These are phyloP conservation scores for Plebejus anna DNA, from an alignment of 2,888 invertebrate genomes.

Conservation along the genomic window DNA sequence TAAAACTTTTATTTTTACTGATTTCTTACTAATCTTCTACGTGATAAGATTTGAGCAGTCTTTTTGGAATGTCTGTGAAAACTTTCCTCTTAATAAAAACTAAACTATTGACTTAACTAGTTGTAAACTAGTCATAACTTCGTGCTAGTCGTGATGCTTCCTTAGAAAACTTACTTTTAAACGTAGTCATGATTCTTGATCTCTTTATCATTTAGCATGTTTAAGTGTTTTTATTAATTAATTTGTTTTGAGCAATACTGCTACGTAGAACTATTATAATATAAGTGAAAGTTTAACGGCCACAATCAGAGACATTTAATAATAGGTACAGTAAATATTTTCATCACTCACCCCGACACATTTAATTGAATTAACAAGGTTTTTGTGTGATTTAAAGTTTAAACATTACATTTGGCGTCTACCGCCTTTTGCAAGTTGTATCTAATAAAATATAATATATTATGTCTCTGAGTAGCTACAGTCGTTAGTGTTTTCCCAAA, in stretches of 20 bases:
- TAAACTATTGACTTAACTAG: conserved; percentile 7
- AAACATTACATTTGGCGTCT: too few relatives aligned
- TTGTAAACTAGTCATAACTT: conserved; percentile 6
- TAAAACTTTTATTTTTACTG: background rate
- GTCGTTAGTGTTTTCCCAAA: background rate
- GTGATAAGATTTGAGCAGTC: background rate
- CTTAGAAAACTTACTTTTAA: background rate
- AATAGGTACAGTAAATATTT: too few relatives aligned
- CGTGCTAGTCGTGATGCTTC: conserved; percentile 8
- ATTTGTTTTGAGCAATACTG: too few relatives aligned
- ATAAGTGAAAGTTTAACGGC: too few relatives aligned
- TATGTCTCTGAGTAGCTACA: too few relatives aligned
- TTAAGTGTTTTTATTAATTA: background rate
- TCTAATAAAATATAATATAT: too few relatives aligned
- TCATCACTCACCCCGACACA: too few relatives aligned
- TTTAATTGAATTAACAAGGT: too few relatives aligned
- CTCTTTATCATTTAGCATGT: background rate
- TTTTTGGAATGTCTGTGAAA: background rate
- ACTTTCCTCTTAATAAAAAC: background rate
- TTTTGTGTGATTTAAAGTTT: too few relatives aligned
- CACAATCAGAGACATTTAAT: too few relatives aligned
- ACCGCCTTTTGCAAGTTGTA: background rate
- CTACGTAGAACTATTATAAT: too few relatives aligned
- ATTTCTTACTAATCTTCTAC: background rate
- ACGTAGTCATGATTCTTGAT: background rate